Conservation (phyloP, 2,888 invertebrate genomes). For the Drosophila nr. medialis region DNA sequence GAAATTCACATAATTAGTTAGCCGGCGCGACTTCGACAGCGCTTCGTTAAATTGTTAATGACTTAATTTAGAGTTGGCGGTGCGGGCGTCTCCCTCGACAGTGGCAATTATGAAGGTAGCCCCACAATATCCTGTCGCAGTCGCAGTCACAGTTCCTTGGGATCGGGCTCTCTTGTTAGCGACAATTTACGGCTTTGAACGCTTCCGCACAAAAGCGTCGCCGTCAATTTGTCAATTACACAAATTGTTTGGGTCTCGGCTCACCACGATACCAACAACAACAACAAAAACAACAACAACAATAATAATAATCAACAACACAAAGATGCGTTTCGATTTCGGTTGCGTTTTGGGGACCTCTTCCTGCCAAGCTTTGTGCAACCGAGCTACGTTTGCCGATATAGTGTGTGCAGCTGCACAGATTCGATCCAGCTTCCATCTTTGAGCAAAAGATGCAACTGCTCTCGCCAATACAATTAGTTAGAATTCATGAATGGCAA, state of each 20-base stretch:
- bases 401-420: constrained; percentile 78
- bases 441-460: constrained; percentile 61
- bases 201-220: constrained; percentile 80
- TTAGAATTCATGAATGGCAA: constrained; percentile 82
- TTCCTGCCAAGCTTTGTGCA: constrained; percentile 67
- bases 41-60: constrained; percentile 78
- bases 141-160: constrained; percentile 15
- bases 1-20: constrained; percentile 84
- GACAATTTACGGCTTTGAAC: constrained; percentile 80
- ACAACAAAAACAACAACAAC: constrained; percentile 18
- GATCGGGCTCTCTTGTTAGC: constrained; percentile 74
- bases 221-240: constrained; percentile 84
- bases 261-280: constrained; percentile 47
- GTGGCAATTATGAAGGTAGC: constrained; percentile 56
- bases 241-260: constrained; percentile 78
- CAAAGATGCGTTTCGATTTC: constrained; percentile 55
- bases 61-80: constrained; percentile 73
- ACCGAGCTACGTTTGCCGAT: constrained; percentile 55
- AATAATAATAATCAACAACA: constrained; percentile 41
- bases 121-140: constrained; percentile 48
- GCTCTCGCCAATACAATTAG: constrained; percentile 80
- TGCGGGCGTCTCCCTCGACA: constrained; percentile 53
- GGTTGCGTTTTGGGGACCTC: constrained; percentile 38
- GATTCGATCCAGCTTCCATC: constrained; percentile 70
- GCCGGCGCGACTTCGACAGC: constrained; percentile 58